Evolutionary conservation across 2,113 vertebrate species (phyloP).

Genomic region (Brienomyrus longianalis): DNA sequence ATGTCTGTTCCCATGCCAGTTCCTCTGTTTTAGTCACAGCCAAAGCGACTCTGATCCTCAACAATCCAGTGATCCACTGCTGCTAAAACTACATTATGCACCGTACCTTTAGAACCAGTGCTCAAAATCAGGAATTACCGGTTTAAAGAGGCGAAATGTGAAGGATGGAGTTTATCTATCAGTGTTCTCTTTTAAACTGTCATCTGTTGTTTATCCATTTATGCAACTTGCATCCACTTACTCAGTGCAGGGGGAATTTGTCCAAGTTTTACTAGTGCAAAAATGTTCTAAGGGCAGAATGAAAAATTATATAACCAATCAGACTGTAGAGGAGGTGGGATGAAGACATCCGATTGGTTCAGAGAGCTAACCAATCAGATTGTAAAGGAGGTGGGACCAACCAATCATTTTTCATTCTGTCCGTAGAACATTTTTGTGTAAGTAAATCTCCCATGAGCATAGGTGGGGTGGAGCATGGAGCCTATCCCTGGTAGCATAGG

Average conservation of each 20-base stretch:
- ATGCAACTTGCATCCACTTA: not conserved
- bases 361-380: no score
- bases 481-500: not conserved
- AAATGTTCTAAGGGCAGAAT: no score
- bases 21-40: not conserved
- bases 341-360: no score
- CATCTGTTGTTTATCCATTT: not conserved
- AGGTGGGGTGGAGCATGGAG: not conserved
- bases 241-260: not conserved
- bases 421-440: no score
- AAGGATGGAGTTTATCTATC: not conserved
- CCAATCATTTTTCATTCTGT: no score
- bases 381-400: no score
- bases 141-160: not conserved
- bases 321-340: no score
- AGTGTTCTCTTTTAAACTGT: not conserved
- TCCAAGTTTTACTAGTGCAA: not conserved
- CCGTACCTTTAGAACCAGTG: not conserved
- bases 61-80: not conserved
- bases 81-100: not conserved
- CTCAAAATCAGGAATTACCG: not conserved
- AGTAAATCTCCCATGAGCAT: no score
- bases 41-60: not conserved
- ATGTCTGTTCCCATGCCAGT: not conserved
- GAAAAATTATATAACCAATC: no score